Conservation (phyloP, 2,888 invertebrate species). For the Formica aserva region DNA sequence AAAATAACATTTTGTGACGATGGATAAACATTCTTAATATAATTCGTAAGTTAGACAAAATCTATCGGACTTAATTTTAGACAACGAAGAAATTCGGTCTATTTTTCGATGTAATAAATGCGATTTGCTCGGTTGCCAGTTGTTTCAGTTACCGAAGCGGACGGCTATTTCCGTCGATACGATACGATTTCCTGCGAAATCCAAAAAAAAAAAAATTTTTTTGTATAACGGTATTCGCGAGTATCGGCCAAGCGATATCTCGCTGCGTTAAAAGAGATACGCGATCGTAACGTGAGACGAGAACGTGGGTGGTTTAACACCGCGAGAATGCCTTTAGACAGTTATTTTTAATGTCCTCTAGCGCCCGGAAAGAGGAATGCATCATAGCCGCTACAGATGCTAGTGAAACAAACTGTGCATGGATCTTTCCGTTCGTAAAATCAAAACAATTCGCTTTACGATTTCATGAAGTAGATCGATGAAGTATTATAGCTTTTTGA, state of each 20-base stretch:
- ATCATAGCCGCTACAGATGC: conserved; percentile 64
- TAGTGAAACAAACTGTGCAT: conserved; percentile 49
- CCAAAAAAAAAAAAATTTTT: conserved; percentile 60
- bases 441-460: background rate
- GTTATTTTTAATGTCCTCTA: conserved; percentile 74
- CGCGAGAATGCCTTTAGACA: conserved; percentile 62
- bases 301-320: conserved; percentile 68
- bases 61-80: conserved; percentile 45
- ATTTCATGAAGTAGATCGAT: background rate
- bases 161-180: conserved; percentile 65
- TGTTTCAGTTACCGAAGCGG: conserved; percentile 64
- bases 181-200: conserved; percentile 52
- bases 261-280: conserved; percentile 70
- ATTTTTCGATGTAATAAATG: conserved; percentile 64
- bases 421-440: background rate
- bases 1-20: background rate
- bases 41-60: conserved; percentile 23
- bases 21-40: conserved; percentile 1
- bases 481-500: background rate
- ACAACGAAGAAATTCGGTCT: conserved; percentile 45
- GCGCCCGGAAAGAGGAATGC: conserved; percentile 48
- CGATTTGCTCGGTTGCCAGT: conserved; percentile 58
- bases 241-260: conserved; percentile 31
- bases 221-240: conserved; percentile 38
- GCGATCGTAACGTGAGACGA: conserved; percentile 75